A percentile compares a stretch with the other conserved stretches of the same genome.
phyloP scores from a whole-genome alignment of 2,113 vertebrate species.

The Chloropsis hardwickii region DNA sequence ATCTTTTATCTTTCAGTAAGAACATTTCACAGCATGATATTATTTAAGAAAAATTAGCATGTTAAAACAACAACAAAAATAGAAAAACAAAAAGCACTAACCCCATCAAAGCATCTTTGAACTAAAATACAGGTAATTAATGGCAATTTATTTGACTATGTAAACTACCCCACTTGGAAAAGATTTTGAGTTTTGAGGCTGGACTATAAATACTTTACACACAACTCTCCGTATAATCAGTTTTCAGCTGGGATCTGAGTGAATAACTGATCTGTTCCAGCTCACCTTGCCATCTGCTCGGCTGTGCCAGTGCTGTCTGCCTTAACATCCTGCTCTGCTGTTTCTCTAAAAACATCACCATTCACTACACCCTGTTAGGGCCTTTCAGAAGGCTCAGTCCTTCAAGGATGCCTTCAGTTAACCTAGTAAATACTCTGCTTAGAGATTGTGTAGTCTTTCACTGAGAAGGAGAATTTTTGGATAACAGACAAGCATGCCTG shows the following conservation, averaged over 20 bases:
- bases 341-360: slow-evolving; percentile 24
- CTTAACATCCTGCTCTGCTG: slow-evolving; percentile 35
- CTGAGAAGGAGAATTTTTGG: background rate
- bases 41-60: background rate
- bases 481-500: background rate
- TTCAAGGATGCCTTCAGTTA: background rate
- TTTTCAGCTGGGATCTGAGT: background rate
- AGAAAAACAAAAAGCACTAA: background rate
- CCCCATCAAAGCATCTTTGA: background rate
- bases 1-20: background rate
- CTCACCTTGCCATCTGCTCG: slow-evolving; percentile 29
- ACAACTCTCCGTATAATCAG: background rate
- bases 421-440: background rate
- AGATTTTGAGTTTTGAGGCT: background rate
- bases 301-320: slow-evolving; percentile 13
- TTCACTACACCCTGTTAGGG: background rate
- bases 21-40: background rate
- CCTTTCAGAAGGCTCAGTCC: background rate
- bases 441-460: background rate
- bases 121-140: background rate
- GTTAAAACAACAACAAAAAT: background rate
- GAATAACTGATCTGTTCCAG: slow-evolving; percentile 54
- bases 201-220: slow-evolving; percentile 25
- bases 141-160: background rate
- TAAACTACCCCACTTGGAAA: slow-evolving; percentile 8